These are phyloP conservation scores for Dipodomys ordii DNA, from an alignment of 2,113 vertebrate genomes.

Conservation along the genomic window DNA sequence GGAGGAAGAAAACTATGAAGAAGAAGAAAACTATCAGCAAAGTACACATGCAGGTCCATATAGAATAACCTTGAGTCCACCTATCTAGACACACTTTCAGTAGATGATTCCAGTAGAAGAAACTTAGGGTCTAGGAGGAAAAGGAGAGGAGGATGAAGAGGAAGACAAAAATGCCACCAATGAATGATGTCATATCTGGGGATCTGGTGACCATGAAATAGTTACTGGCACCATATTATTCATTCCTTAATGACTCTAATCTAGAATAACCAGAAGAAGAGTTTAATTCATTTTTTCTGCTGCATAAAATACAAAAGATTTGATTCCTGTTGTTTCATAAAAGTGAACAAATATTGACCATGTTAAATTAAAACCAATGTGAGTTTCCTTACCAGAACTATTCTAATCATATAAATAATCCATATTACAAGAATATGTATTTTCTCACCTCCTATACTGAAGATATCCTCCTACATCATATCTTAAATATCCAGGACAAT, in stretches of 20 bases:
- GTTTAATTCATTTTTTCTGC: not conserved
- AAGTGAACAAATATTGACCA: not conserved
- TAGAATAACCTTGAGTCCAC: not conserved
- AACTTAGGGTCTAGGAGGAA: not conserved
- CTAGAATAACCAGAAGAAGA: not conserved
- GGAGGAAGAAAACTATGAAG: no score
- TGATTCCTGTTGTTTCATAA: not conserved
- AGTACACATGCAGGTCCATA: no score
- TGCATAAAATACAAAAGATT: slow-evolving; percentile 6
- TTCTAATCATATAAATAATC: not conserved
- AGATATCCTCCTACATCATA: no score
- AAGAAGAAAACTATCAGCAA: not conserved
- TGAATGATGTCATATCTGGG: not conserved
- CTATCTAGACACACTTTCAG: not conserved
- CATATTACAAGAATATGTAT: not conserved
- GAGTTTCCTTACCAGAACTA: not conserved
- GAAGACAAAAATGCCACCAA: not conserved
- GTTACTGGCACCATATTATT: not conserved
- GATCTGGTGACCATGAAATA: not conserved
- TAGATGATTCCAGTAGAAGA: not conserved
- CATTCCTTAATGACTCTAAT: not conserved
- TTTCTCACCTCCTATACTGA: not conserved
- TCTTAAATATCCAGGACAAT: no score
- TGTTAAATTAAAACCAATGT: not conserved
- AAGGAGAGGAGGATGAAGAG: no score